Base-by-base conservation (phyloP, 2,888 invertebrate genomes). In the Ganaspis brasiliensis region DNA sequence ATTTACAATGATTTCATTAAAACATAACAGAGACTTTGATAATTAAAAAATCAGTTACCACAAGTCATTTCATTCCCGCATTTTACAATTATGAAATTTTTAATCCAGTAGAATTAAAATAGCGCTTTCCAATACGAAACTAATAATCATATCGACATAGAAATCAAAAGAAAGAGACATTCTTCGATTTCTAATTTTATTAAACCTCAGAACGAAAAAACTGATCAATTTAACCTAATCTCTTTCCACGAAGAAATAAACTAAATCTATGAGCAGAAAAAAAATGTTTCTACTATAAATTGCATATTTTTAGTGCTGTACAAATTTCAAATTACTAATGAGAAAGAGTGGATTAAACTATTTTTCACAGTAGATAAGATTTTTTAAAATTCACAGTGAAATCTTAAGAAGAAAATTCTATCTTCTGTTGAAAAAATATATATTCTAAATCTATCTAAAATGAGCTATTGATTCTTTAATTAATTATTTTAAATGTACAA, bases 1-100 rank as follows among this genome's bases (percentile, higher is more conserved):
- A 82, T 84, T 74, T 83, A 83, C 81, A 83, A 80, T 71, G 14
- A 40, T 24, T 24, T 40, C 24, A 45, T 10, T 24, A 56, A 26
- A 76, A 76, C 72, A 67, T 67, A 67, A 67, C 4, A n/a, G 19
- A 21, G 19, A 21, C 24, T 26, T 14, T 21, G 8, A 21, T 19
- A 24, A 56, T 10, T 6, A 16, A 26, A 56, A 24, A 56, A 56
- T 56, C 24, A 56, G 26, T 56, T 56, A 56, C 26, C 56, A 56
- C 14, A 24, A 56, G 26, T 26, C 45, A 67, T 49, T 45, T 24
- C 40, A 45, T 67, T 45, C 40, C 45, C 21, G 24, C 16, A 24
- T 14, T 56, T 24, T 10, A 26, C 21, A 26, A n/a, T 49, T 24
- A 9, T 37, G 45, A 45, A 24, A 24, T 26, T 67, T 9, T 24